Conservation (phyloP, 2,113 vertebrate genomes). For the Anolis carolinensis region DNA sequence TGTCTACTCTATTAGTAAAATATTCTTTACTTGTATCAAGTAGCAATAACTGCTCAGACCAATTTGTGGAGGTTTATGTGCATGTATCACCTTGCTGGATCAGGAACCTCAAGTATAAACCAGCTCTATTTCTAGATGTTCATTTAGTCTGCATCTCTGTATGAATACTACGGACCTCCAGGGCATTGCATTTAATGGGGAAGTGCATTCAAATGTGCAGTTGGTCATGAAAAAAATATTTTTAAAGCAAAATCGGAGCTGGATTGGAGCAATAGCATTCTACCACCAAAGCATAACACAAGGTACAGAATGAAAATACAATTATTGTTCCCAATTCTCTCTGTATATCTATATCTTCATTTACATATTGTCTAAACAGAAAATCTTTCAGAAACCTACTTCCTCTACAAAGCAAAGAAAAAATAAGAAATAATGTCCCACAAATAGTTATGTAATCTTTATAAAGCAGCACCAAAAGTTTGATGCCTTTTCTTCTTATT, state of each 20-base stretch:
- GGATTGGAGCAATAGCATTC: neutral
- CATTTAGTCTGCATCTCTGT: neutral
- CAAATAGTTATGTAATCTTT: slow-evolving; percentile 40
- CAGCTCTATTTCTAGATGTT: no score
- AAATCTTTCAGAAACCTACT: slow-evolving; percentile 49
- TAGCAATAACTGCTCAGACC: slow-evolving; percentile 29
- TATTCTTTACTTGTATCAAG: neutral
- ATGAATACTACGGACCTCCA: neutral
- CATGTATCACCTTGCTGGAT: slow-evolving; percentile 45
- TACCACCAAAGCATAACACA: neutral
- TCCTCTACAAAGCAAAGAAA: slow-evolving; percentile 36
- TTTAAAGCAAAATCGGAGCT: neutral
- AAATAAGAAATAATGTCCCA: slow-evolving; percentile 61
- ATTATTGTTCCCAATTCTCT: slow-evolving; percentile 32
- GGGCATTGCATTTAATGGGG: neutral
- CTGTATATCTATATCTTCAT: neutral
- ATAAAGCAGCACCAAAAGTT: no score
- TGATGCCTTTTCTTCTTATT: neutral
- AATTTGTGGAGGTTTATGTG: slow-evolving; percentile 42
- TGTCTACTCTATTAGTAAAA: slow-evolving; percentile 13
- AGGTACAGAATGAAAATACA: slow-evolving; percentile 52
- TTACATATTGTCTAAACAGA: slow-evolving; percentile 43
- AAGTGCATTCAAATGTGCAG: neutral
- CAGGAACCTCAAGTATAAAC: neutral
- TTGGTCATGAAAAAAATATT: neutral